A percentile compares a stretch with the other conserved stretches of the same genome.
These are phyloP conservation scores for Tapirus terrestris DNA, from an alignment of 2,113 vertebrate species.

Conservation along the genomic window DNA sequence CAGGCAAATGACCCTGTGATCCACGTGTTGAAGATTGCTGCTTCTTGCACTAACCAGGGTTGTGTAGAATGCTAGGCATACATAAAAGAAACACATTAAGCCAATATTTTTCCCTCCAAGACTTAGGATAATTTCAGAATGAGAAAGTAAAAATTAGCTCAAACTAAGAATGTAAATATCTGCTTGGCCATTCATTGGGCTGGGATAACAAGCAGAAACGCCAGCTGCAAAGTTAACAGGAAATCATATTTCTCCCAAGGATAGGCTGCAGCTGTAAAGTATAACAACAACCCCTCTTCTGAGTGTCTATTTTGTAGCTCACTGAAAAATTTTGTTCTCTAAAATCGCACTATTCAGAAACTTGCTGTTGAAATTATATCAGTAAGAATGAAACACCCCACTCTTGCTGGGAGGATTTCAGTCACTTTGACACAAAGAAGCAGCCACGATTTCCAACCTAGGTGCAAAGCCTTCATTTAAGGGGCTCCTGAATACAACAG, in stretches of 20 bases:
- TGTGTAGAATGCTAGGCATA: neutral
- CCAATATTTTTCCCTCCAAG: neutral
- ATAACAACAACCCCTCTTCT: neutral
- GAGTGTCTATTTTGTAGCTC: neutral
- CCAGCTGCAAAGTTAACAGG: neutral
- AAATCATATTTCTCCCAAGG: neutral
- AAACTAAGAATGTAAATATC: neutral
- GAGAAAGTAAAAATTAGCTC: neutral
- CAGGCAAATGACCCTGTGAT: neutral
- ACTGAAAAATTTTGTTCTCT: neutral
- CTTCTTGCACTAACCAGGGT: neutral
- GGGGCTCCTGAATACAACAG: neutral
- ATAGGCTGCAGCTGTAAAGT: neutral
- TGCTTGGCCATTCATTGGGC: neutral
- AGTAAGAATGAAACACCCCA: neutral
- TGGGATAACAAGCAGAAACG: constrained; percentile 22
- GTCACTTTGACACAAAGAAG: neutral
- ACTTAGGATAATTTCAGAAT: constrained; percentile 17
- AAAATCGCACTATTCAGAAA: neutral
- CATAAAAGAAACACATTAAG: neutral
- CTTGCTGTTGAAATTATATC: neutral
- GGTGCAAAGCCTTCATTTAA: neutral
- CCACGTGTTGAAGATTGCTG: neutral
- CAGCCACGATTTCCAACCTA: neutral
- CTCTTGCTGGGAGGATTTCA: constrained; percentile 17